Base-by-base conservation (phyloP, 1,140 invertebrate species). In the Lepidurus couesii region DNA sequence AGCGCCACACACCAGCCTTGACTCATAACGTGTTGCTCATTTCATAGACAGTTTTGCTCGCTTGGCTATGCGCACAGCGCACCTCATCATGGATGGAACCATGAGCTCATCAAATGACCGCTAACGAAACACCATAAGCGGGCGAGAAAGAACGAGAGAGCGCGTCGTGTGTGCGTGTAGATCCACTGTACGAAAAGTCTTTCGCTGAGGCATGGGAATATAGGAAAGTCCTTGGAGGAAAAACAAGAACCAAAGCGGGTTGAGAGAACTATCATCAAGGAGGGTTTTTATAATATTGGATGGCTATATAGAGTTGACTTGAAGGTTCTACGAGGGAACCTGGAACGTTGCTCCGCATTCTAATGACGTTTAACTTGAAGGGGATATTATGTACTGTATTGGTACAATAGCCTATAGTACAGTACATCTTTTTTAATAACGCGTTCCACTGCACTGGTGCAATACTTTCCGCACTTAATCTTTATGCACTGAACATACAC, bases 21-120 rank as follows among this genome's bases (percentile, higher is more conserved):
- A 65, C 16, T 65, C 53, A 65, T 16, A 65, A 65, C 53, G 53
- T 65, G 53, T 65, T 65, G 53, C 53, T 65, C 53, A 65, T 65
- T 65, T 21, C 53, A 13, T 65, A 65, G 13, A 21, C 53, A 16
- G 6, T 65, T 65, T 13, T 7, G 53, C 45, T 65, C 21, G 53
- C 53, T 65, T 65, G 53, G 53, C 21, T 65, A 65, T 65, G 53
- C 53, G 53, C 53, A 65, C 6, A 65, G 53, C 53, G 53, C 53
- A 65, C 53, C 53, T 65, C 53, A 9, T 65, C 9, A 34, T 34
- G 34, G 34, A 34, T 34, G 53, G 21, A 65, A 65, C 53, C 53
- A 21, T 65, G 53, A 65, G 53, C 53, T 65, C 53, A 13, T 65
- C 53, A 16, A 65, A 65, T 65, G 53, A 65, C 53, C 53, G 53